These are phyloP conservation scores for Drosophila murphyi DNA, from an alignment of 1,140 invertebrate genomes.

Conservation along the genomic window DNA sequence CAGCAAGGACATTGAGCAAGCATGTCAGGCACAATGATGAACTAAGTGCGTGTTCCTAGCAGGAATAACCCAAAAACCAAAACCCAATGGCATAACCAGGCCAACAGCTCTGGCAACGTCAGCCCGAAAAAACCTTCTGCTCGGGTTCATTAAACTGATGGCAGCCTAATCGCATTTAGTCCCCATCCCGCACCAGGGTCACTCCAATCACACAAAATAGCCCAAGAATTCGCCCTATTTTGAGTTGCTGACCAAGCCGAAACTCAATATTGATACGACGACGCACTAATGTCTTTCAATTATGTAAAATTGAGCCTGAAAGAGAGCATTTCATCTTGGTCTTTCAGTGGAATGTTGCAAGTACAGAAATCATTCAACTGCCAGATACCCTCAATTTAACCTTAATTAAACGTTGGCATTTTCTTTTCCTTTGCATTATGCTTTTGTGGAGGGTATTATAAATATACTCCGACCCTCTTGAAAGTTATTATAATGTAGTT, in stretches of 20 bases:
- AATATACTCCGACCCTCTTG: too few relatives aligned
- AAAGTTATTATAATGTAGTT: too few relatives aligned
- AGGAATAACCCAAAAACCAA: background rate
- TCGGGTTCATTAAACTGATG: conserved; percentile 55
- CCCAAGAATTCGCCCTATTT: background rate
- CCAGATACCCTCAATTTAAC: background rate
- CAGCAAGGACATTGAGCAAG: conserved; percentile 48
- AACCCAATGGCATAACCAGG: background rate
- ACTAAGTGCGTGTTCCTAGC: conserved; percentile 42
- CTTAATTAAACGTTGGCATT: too few relatives aligned
- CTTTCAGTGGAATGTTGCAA: background rate
- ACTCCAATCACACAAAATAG: background rate
- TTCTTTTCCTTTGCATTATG: too few relatives aligned
- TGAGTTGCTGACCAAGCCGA: conserved; percentile 36
- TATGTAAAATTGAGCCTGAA: conserved; percentile 39
- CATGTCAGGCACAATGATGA: conserved; percentile 54
- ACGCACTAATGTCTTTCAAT: conserved; percentile 47
- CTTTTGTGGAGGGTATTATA: too few relatives aligned
- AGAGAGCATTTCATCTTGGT: conserved; percentile 11
- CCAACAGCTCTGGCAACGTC: conserved; percentile 8
- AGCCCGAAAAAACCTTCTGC: conserved; percentile 40
- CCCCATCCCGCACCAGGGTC: background rate
- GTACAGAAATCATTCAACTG: background rate
- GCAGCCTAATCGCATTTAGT: conserved; percentile 51
- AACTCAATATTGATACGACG: conserved; percentile 45